Conservation (phyloP, 2,888 invertebrate genomes). For the Pandemis cinnamomeana region DNA sequence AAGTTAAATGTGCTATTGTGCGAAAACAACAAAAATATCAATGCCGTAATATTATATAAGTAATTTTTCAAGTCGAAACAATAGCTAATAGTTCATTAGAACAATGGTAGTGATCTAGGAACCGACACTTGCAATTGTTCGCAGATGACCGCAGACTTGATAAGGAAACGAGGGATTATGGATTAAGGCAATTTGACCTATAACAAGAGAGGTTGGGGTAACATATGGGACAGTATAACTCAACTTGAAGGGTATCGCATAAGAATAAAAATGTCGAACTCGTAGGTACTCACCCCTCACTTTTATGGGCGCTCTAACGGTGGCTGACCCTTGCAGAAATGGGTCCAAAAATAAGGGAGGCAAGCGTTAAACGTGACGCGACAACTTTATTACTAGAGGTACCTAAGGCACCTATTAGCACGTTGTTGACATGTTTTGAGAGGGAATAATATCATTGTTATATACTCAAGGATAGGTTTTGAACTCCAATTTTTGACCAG, state of each 20-base stretch:
- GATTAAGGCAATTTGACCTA: background rate
- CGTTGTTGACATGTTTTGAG: too few relatives aligned
- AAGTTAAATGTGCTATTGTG: constrained; percentile 29
- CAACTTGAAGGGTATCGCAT: background rate
- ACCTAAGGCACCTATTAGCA: background rate
- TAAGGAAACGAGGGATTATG: background rate
- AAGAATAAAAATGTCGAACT: background rate
- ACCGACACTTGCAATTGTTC: constrained; percentile 28
- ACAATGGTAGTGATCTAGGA: constrained; percentile 49
- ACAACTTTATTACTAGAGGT: background rate
- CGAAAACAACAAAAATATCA: constrained; percentile 35
- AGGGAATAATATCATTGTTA: too few relatives aligned
- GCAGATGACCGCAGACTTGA: constrained; percentile 17
- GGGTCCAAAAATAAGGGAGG: background rate
- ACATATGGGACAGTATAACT: background rate
- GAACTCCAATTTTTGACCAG: too few relatives aligned
- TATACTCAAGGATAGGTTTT: too few relatives aligned
- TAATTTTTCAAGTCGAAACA: constrained; percentile 50
- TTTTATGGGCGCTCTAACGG: background rate
- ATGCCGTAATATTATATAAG: constrained; percentile 48
- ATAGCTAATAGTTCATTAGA: constrained; percentile 51
- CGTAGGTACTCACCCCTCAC: background rate
- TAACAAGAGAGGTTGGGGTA: background rate
- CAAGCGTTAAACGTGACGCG: background rate
- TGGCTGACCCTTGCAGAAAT: background rate